Evolutionary conservation across 2,888 invertebrate species (phyloP), one percentile per base, ranked within the genome.

Genomic region (Thymelicus acteon): DNA sequence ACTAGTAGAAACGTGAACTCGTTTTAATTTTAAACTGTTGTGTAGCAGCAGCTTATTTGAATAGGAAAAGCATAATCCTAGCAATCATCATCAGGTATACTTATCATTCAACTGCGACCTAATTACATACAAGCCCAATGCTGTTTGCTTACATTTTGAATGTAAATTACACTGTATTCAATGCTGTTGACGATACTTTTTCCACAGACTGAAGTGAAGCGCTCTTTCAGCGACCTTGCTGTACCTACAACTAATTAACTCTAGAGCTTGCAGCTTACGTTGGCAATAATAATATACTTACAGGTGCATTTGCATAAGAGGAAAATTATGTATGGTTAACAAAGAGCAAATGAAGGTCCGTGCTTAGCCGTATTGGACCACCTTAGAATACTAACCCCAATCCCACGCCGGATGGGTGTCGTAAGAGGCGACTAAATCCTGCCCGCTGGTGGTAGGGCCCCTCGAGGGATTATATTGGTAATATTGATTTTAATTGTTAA

Each of bases 131-230:
- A 49, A 49, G 15, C 40, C 40, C 6, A 15, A 49, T 49, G 48
- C n/a, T 15, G 5, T 5, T 8, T 49, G 48, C 48, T 49, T 49
- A 49, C 40, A 40, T 40, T 40, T 40, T 49, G 48, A n/a, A 49
- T 49, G 48, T n/a, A n/a, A 49, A 49, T 49, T 49, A 49, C 48
- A 49, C 48, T 49, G 39, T 39, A 49, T 49, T 49, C 48, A 49
- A 49, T 2, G 48, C 8, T n/a, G 48, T 15, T 49, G 15, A 49
- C 6, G 48, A 15, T 40, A 8, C n/a, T 49, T 49, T 49, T 49
- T 49, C 15, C n/a, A 49, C 48, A 49, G 15, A 49, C 48, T 49
- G n/a, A 5, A 15, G n/a, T 49, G 40, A 49, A n/a, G n/a, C n/a
- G 15, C 48, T 49, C 48, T 49, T 8, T 49, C 6, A n/a, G 15